Evolutionary conservation across 2,797 vertebrate genomes (phyloP).

Genomic region (Tamandua tetradactyla): DNA sequence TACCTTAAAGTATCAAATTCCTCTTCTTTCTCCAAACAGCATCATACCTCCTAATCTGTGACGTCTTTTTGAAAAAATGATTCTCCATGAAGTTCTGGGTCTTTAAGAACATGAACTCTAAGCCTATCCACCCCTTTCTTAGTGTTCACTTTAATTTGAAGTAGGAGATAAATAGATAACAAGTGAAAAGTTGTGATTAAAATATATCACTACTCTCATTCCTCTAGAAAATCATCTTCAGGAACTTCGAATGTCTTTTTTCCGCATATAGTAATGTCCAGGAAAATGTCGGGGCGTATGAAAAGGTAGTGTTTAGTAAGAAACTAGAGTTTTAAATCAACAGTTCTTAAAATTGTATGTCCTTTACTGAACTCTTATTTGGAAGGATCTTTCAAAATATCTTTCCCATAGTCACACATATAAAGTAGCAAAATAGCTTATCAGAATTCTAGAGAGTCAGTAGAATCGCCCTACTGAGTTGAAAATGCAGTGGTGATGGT

Average conservation of each 20-base stretch:
- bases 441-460: background rate
- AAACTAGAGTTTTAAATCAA: background rate
- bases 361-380: slow-evolving; percentile 14
- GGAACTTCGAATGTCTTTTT: background rate
- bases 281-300: background rate
- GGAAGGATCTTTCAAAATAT: background rate
- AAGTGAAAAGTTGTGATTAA: background rate
- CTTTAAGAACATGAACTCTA: background rate
- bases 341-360: background rate
- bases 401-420: background rate
- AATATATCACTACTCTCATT: background rate
- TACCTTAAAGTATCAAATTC: background rate
- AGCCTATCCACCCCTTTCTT: background rate
- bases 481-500: background rate
- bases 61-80: slow-evolving; percentile 1
- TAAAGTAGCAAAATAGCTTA: background rate
- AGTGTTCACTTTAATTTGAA: background rate
- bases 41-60: background rate
- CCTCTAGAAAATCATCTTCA: background rate
- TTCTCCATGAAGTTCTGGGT: background rate
- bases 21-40: slow-evolving; percentile 19
- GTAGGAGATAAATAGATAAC: background rate
- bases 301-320: background rate
- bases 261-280: background rate
- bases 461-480: background rate